Base-by-base conservation (phyloP, 2,797 vertebrate genomes). In the Lithobates sylvaticus region DNA sequence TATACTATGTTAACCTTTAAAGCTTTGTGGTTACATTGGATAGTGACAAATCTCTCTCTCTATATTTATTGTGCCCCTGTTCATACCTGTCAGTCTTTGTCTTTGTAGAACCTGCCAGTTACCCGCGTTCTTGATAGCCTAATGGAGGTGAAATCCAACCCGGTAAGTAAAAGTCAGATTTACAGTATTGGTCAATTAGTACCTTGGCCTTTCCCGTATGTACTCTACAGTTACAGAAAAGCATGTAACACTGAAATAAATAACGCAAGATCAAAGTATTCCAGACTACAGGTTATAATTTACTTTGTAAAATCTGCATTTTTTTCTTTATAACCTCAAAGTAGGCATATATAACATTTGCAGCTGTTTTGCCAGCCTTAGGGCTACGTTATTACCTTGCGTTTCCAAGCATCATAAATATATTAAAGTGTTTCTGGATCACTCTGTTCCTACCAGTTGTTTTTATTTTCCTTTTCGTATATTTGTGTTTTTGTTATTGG, bases 141-240 rank as follows among this genome's bases (percentile, higher is more conserved):
- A 86, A 98, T 99, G 97, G 98, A 99, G 91, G 97, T 99, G 96
- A 99, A 99, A 91, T 98, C 97, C 75, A 97, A 99, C 89, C 97
- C 97, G 64, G 98, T 99, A 89, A 97, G 97, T 95, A 93, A 32
- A 10, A n/a, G 23, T 80, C 21, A 15, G 7, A 6, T 9, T 42
- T 39, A 21, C 34, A n/a, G 0, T 72, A 23, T 18, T 39, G 34
- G 69, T n/a, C 10, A 26, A 44, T 13, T n/a, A 13, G 39, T 32
- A n/a, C 10, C 5, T 15, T 42, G 18, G 71, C 21, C 39, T 44
- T 36, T 74, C 9, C 70, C 12, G 6, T n/a, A 7, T 42, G 42
- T n/a, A 21, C n/a, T 3, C 36, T 72, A 1, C 34, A 10, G 34
- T 42, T 10, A 42, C 70, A 72, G 5, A 42, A 42, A 61, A 4